Evolutionary conservation across 2,797 vertebrate genomes (phyloP).

Genomic region (Thaleichthys pacificus): DNA sequence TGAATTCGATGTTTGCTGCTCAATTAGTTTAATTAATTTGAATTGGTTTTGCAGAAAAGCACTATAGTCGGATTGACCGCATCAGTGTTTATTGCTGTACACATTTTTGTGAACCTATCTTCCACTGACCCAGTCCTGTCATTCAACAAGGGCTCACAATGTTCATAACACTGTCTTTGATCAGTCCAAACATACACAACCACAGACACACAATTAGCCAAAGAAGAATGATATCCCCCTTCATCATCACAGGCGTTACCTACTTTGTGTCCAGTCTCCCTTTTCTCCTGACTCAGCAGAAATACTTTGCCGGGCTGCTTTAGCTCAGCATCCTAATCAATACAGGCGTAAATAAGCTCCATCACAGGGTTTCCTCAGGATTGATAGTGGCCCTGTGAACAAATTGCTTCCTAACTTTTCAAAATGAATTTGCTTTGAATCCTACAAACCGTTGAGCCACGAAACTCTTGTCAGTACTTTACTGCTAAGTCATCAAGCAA

Average conservation of each 20-base stretch:
- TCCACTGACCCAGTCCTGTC: slow-evolving; percentile 16
- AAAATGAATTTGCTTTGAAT: slow-evolving; percentile 40
- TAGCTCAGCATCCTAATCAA: slow-evolving; percentile 56
- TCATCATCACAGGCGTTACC: slow-evolving; percentile 32
- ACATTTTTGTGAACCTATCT: slow-evolving; percentile 4
- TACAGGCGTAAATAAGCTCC: slow-evolving; percentile 46
- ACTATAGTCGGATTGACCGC: neutral
- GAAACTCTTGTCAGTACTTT: slow-evolving; percentile 14
- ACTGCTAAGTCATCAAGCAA: slow-evolving; percentile 6
- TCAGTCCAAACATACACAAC: neutral
- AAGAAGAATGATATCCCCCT: neutral
- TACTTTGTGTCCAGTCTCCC: slow-evolving; percentile 29
- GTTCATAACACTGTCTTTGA: slow-evolving; percentile 20
- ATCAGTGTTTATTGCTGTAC: neutral
- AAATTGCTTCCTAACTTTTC: slow-evolving; percentile 53
- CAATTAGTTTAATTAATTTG: neutral
- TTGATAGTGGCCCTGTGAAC: slow-evolving; percentile 45
- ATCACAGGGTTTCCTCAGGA: slow-evolving; percentile 46
- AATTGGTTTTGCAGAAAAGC: neutral
- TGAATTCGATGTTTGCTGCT: neutral
- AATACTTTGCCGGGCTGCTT: slow-evolving; percentile 12
- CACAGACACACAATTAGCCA: slow-evolving; percentile 11
- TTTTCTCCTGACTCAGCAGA: slow-evolving; percentile 42
- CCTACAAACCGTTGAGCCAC: slow-evolving; percentile 5
- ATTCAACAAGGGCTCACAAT: slow-evolving; percentile 4